Evolutionary conservation across 2,888 invertebrate species (phyloP).

Genomic region (Pogonocherus hispidulus): DNA sequence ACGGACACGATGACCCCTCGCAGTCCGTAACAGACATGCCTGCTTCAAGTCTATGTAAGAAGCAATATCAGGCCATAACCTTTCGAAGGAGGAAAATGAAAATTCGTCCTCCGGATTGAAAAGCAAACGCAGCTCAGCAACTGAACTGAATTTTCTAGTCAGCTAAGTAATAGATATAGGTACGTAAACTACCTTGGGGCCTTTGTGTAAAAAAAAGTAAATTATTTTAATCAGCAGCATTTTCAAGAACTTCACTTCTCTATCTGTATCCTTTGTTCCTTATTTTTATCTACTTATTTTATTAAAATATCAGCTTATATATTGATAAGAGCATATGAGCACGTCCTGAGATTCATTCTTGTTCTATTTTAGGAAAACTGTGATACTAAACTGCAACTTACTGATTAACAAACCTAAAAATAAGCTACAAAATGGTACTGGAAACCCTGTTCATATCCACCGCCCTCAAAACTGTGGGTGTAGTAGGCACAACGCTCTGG

Average conservation of each 20-base stretch:
- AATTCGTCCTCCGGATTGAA: slow-evolving; percentile 60
- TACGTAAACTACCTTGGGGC: no score
- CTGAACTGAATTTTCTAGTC: slow-evolving; percentile 38
- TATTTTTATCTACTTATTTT: no score
- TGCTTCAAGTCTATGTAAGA: slow-evolving; percentile 37
- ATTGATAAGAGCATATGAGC: no score
- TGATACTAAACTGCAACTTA: slow-evolving; percentile 39
- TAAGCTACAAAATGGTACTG: slow-evolving; percentile 82
- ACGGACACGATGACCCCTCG: slow-evolving; percentile 32
- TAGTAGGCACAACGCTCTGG: slow-evolving; percentile 86
- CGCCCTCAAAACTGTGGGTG: slow-evolving; percentile 82
- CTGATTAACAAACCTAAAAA: slow-evolving; percentile 5
- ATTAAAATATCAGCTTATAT: no score
- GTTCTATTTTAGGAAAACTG: slow-evolving; percentile 38
- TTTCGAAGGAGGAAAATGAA: slow-evolving; percentile 58
- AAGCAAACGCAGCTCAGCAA: slow-evolving; percentile 24
- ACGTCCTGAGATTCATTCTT: no score
- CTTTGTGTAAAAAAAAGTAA: no score
- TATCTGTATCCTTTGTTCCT: no score
- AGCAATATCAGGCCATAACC: slow-evolving; percentile 45
- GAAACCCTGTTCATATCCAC: slow-evolving; percentile 83
- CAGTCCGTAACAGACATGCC: slow-evolving; percentile 43
- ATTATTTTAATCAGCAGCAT: no score
- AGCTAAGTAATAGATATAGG: slow-evolving; percentile 31
- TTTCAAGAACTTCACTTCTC: no score